Base-by-base conservation (phyloP, 2,113 vertebrate genomes). In the Cacatua alba region DNA sequence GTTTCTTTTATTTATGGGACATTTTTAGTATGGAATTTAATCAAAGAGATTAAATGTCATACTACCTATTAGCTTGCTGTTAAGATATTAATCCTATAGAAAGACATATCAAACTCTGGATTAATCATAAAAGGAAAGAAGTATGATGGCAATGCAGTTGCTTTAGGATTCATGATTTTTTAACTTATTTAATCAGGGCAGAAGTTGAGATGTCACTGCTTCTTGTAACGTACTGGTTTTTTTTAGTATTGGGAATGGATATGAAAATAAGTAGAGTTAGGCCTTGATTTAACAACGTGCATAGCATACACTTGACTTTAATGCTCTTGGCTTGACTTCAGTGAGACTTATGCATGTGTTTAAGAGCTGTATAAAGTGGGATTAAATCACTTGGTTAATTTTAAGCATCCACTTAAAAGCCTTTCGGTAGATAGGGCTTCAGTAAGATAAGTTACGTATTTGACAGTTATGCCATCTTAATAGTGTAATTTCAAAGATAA, bases 21-120 rank as follows among this genome's bases (percentile, higher is more conserved):
- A 92, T 91, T 96, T 96, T 97, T 97, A 96, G 95, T 97, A 96
- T 91, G 91, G 85, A 96, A 94, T 97, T 97, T 97, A 97, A 98
- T 97, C 96, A 97, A 96, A 97, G 91, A 97, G 90, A 96, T 97
- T 96, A 95, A 98, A 96, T 96, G 95, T 89, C 94, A 95, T 86
- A 43, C 60, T 88, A 82, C 93, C 97, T 95, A 96, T 95, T 92
- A 96, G 80, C 69, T 97, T 88, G 67, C 91, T 94, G 93, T 96
- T 79, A 90, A 94, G 92, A 96, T 97, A 97, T 98, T 98, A 97
- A 96, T 96, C 92, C 85, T 92, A 89, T 82, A 88, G 86, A 86
- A 92, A 96, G 93, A 75, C 94, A 85, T 93, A 94, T 92, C 69
- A 90, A 96, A 93, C 74, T 86, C 85, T 25, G 39, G 46, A 67